Evolutionary conservation across 2,888 invertebrate species (phyloP).

Genomic region (Polymixis lichenea): DNA sequence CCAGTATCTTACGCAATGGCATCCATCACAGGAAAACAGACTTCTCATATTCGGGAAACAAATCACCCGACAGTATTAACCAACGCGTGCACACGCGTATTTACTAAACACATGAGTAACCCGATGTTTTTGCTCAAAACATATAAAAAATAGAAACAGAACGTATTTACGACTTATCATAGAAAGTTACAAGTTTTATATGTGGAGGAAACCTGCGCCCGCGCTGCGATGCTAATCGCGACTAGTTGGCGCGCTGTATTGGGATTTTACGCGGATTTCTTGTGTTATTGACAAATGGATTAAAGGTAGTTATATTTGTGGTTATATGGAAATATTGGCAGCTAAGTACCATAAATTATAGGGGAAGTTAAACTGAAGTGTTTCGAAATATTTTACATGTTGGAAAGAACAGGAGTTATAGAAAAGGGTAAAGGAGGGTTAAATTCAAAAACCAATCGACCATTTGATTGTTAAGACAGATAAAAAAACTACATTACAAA

Average conservation of each 20-base stretch:
- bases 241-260: neutral
- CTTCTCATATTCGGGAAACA: conserved; percentile 1
- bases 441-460: neutral
- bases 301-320: conserved; percentile 10
- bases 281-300: conserved; percentile 24
- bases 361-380: neutral
- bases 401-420: neutral
- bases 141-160: conserved; percentile 40
- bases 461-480: neutral
- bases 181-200: conserved; percentile 57
- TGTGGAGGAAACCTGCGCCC: conserved; percentile 33
- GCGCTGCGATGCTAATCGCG: conserved; percentile 36
- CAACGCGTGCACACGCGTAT: neutral
- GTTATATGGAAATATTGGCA: conserved; percentile 5
- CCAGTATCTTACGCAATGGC: neutral
- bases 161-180: conserved; percentile 42
- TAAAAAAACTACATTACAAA: neutral
- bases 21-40: neutral
- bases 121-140: conserved; percentile 27
- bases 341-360: neutral
- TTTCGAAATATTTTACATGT: neutral
- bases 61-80: neutral
- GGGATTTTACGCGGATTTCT: conserved; percentile 58
- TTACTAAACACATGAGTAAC: neutral
- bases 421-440: neutral